These are phyloP conservation scores for Lepidurus couesii DNA, from an alignment of 1,140 invertebrate genomes.

Conservation along the genomic window DNA sequence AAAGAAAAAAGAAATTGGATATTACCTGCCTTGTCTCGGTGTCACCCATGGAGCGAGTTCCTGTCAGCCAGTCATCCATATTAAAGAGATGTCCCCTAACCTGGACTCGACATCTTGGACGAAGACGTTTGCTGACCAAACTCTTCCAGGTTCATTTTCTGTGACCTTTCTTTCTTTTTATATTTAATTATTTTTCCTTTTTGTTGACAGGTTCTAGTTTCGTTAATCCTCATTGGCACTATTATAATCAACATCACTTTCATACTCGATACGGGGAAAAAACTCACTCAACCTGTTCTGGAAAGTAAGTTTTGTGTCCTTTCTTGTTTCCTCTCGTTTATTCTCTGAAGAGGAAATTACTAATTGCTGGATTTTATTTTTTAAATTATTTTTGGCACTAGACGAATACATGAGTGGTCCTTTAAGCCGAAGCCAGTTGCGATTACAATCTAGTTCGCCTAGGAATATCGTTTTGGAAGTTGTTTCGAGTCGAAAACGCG, in stretches of 20 bases:
- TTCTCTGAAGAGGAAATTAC: background rate
- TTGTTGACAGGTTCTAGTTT: slow-evolving; percentile 45
- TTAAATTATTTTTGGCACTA: slow-evolving; percentile 24
- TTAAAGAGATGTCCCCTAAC: slow-evolving; percentile 5
- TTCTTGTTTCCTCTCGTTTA: background rate
- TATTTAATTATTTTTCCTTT: slow-evolving; percentile 31
- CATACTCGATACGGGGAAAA: slow-evolving; percentile 51
- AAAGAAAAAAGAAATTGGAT: background rate
- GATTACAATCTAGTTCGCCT: slow-evolving; percentile 40
- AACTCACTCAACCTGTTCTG: slow-evolving; percentile 35
- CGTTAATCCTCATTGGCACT: slow-evolving; percentile 51
- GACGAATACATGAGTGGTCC: slow-evolving; percentile 33
- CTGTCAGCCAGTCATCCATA: background rate
- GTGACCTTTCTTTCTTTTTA: background rate
- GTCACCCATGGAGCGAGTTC: background rate
- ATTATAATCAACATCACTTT: slow-evolving; percentile 54
- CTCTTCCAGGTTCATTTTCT: background rate
- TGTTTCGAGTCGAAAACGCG: slow-evolving; percentile 53
- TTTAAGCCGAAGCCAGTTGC: slow-evolving; percentile 33
- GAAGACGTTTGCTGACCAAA: slow-evolving; percentile 1
- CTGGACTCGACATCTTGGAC: slow-evolving; percentile 3
- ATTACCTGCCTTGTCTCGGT: background rate
- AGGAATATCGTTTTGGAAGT: slow-evolving; percentile 51
- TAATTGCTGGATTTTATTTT: background rate
- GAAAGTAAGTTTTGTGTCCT: slow-evolving; percentile 35